phyloP scores from a whole-genome alignment of 2,113 vertebrate species.

The Abramis brama region DNA sequence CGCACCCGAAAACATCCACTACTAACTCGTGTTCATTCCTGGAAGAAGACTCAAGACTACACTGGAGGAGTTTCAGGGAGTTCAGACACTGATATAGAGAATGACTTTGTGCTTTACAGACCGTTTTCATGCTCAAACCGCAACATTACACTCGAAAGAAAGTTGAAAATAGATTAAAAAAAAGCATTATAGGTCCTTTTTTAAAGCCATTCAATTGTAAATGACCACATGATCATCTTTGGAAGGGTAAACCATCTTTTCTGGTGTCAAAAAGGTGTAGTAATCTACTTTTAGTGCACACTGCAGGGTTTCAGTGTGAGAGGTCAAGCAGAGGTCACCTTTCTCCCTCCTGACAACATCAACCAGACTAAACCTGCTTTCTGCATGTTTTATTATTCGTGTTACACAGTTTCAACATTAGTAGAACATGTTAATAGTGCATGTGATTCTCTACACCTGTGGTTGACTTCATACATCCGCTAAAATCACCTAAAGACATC shows the following conservation, averaged over 20 bases:
- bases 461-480: not conserved
- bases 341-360: not conserved
- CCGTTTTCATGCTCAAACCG: too few relatives aligned
- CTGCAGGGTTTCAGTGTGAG: not conserved
- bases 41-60: too few relatives aligned
- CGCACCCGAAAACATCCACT: too few relatives aligned
- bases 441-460: too few relatives aligned
- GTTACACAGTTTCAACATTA: not conserved
- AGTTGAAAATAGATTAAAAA: too few relatives aligned
- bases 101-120: too few relatives aligned
- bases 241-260: not conserved
- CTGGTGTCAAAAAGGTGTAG: not conserved
- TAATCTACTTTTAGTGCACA: not conserved
- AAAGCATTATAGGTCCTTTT: too few relatives aligned
- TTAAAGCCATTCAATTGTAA: not conserved
- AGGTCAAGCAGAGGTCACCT: not conserved
- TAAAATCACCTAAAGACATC: not conserved
- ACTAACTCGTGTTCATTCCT: too few relatives aligned
- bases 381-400: not conserved
- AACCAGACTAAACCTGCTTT: not conserved
- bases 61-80: too few relatives aligned
- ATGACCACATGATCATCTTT: not conserved
- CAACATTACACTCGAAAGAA: too few relatives aligned
- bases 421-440: too few relatives aligned
- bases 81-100: too few relatives aligned